Evolutionary conservation across 2,888 invertebrate genomes (phyloP), one percentile per base, ranked within the genome.

Genomic region (Ichneumon xanthorius): DNA sequence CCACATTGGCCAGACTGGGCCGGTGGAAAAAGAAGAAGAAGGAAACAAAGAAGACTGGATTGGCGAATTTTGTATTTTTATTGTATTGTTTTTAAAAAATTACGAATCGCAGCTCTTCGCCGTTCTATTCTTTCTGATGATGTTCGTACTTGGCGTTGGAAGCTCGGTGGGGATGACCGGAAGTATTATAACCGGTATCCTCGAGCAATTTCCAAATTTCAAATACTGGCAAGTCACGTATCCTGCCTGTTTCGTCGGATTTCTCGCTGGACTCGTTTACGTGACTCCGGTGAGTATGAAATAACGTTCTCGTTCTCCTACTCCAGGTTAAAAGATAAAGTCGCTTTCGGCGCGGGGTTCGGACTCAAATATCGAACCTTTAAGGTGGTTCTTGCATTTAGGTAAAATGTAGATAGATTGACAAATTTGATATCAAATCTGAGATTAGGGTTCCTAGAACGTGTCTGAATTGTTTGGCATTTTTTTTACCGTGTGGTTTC

Each of bases 101-200:
- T 40, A 22, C 11, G 19, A 33, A 45, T 97, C 97, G 2, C 97
- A 97, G 95, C 92, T 97, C 45, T 97, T 97, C 93, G 95, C 97
- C 0, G 96, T 97, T 4, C 93, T 97, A 16, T 97, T 97, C 94
- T 97, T 97, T 95, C 94, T 97, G 88, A 97, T 97, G 97, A 94
- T 97, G 92, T 95, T 96, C 86, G 96, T 97, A 4, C 94, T 97
- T 86, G 97, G 97, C 11, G 95, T 97, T 33, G 97, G 97, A 0
- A 97, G 96, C 65, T 95, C 96, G 16, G 97, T 97, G 9, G 97
- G 97, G 0, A 94, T 97, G 14, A 95, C 96, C 84, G 96, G 96
- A 19, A 96, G 96, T 45, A 95, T 96, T 86, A 96, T 96, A 90
- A 96, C 97, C 0, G 95, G 96, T 6, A 93, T 97, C 85, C 94